Base-by-base conservation (phyloP, 2,113 vertebrate genomes). In the Melanocharis versteri region DNA sequence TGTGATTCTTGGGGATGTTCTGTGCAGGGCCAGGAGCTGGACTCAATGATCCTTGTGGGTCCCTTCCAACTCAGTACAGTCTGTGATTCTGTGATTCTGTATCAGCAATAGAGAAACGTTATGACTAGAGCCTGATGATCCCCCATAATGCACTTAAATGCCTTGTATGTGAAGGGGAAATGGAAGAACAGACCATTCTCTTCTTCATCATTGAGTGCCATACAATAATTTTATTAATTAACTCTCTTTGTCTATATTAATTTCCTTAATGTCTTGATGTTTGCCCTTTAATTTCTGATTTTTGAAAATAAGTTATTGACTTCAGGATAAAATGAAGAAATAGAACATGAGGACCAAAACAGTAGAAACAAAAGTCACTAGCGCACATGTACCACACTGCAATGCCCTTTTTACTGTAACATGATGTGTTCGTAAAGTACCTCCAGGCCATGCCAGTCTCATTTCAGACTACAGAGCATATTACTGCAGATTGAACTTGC, bases 21-120 rank as follows among this genome's bases (percentile, higher is more conserved):
- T 61, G 54, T 45, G 15, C 10, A 45, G n/a, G 11, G 23, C 3
- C 8, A 33, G 39, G 28, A n/a, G 10, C 3, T 45, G 19, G 47
- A 39, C 23, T 45, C 0, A 0, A 12, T 60, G 33, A 33, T 37
- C 45, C 42, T 39, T 30, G 28, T 20, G 15, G 3, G 10, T 21
- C 12, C 8, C n/a, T 87, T 53, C 39, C 45, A 53, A 10, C 28
- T 60, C 47, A 78, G 28, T 19, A 39, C 22, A n/a, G n/a, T 40
- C 15, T 39, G 28, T 21, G 33, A 61, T 58, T 65, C 28, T 40
- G 20, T 42, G 37, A 62, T 39, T 73, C 40, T 73, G 23, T 40
- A n/a, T 44, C 42, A 48, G 11, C 1, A 4, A 27, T 13, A 31
- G 2, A 70, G 37, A 62, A 79, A 50, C 0, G 0, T 8, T 50